Evolutionary conservation across 37 sponge, comb jelly and placozoan species (phyloP), one percentile per base, ranked within the genome.

Genomic region (Corticium candelabrum): DNA sequence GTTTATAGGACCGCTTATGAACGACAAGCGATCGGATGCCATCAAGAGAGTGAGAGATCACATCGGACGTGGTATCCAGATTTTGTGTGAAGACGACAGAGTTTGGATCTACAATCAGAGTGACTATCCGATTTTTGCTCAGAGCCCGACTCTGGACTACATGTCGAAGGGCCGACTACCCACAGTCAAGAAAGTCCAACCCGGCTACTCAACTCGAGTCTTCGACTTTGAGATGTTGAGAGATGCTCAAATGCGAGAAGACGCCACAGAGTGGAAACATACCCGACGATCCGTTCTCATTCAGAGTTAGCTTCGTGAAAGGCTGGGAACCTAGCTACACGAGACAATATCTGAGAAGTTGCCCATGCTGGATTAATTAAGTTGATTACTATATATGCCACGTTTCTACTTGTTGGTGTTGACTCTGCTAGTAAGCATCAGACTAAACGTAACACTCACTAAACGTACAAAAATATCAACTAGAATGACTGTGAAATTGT

Each of bases 351-450:
- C 5, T 70, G 35, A 70, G 29, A 29, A 34, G 35, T 29, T 29
- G 29, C 21, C 73, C 73, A 32, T 70, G 73, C 31, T 70, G 73
- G 73, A 29, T 70, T 34, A 32, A 70, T n/a, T n/a, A n/a, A n/a
- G n/a, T n/a, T n/a, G n/a, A n/a, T n/a, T n/a, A n/a, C n/a, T n/a
- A n/a, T n/a, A n/a, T n/a, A n/a, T n/a, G n/a, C n/a, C n/a, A n/a
- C n/a, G n/a, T n/a, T n/a, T n/a, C n/a, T n/a, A n/a, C n/a, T n/a
- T n/a, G n/a, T n/a, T n/a, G n/a, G n/a, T n/a, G n/a, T n/a, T n/a
- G n/a, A n/a, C n/a, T n/a, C n/a, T n/a, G n/a, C n/a, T n/a, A n/a
- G n/a, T n/a, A n/a, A n/a, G n/a, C n/a, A n/a, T n/a, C n/a, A n/a
- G n/a, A n/a, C n/a, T n/a, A n/a, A n/a, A n/a, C n/a, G n/a, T n/a